Percentiles rank a stretch among this genome's conserved stretches.
phyloP scores from a whole-genome alignment of 2,888 invertebrate species.

The Isotomurus palustris region DNA sequence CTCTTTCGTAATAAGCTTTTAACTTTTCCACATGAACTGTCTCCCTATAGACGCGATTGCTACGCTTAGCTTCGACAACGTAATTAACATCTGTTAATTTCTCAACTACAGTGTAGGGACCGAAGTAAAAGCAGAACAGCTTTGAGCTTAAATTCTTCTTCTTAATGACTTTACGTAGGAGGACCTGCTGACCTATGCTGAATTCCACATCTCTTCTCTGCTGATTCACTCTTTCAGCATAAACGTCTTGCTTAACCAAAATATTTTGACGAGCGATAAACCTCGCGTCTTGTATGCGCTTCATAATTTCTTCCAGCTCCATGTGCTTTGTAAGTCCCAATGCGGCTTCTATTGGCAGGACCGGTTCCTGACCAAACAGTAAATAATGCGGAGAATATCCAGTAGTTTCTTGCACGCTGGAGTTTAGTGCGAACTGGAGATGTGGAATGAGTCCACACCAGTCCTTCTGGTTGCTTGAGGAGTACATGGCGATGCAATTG shows the following conservation, averaged over 20 bases:
- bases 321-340: background rate
- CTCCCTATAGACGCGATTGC: background rate
- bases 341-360: background rate
- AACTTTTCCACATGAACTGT: conserved; percentile 11
- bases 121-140: background rate
- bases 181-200: background rate
- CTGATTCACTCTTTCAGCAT: background rate
- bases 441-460: background rate
- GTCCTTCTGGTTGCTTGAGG: background rate
- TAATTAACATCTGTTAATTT: conserved; percentile 10
- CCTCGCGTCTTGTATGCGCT: background rate
- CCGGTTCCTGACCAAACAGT: background rate
- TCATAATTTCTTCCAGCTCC: background rate
- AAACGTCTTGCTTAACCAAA: background rate
- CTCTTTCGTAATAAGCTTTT: background rate
- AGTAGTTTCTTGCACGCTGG: background rate
- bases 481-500: background rate
- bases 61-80: background rate
- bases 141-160: background rate
- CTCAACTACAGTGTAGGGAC: too few species aligned
- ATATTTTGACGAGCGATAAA: background rate
- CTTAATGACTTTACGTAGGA: background rate
- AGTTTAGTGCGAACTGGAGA: background rate
- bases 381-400: background rate
- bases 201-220: background rate